A percentile compares a stretch with the other conserved stretches of the same genome.
Conservation (phyloP, 1,140 invertebrate species). For the Apis mellifera region Amel_HAv3.1 CM009931.2:21473501-21474000, state of each 20-base stretch:
- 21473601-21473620: constrained; percentile 93
- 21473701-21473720: constrained; percentile 56
- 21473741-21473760: constrained; percentile 8
- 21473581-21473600: constrained; percentile 96
- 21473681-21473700: constrained; percentile 49
- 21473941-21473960: background rate
- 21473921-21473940: background rate
- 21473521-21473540: background rate
- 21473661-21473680: constrained; percentile 9
- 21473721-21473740: constrained; percentile 54
- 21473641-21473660: background rate
- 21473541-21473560: constrained; percentile 11
- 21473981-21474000: no score
- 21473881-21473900: no score
- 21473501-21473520: background rate
- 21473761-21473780: background rate
- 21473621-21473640: no score
- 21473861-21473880: no score
- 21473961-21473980: background rate
- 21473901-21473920: no score
- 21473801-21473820: no score
- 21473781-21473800: background rate
- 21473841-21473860: background rate
- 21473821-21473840: background rate
- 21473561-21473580: constrained; percentile 95